Percentiles rank a stretch among this genome's conserved stretches.
Evolutionary conservation across 2,888 invertebrate species (phyloP).

Genomic region (Amphimallon solstitiale): DNA sequence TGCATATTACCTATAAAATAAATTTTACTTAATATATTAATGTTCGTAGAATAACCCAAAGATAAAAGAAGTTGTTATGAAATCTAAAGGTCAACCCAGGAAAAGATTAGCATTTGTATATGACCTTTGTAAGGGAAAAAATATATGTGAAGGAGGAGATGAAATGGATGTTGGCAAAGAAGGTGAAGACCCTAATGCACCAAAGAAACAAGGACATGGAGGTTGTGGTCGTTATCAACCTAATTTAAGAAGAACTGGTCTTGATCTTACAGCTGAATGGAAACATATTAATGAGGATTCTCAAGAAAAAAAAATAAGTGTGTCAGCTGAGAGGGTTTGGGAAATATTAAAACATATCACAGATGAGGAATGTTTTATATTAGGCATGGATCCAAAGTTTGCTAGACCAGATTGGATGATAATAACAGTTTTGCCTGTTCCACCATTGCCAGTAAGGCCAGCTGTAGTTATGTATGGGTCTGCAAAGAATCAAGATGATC

Average conservation of each 20-base stretch:
- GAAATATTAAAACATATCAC: conserved; percentile 96
- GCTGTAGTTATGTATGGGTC: conserved; percentile 99
- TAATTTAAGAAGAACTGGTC: conserved; percentile 85
- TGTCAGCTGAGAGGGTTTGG: conserved; percentile 96
- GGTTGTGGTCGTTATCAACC: conserved; percentile 99
- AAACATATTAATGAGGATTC: conserved; percentile 98
- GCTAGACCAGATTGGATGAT: conserved; percentile 99
- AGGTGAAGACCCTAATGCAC: conserved; percentile 67
- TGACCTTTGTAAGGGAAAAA: conserved; percentile 97
- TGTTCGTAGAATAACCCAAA: conserved; percentile 83
- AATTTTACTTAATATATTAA: not conserved
- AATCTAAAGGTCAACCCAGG: conserved; percentile 95
- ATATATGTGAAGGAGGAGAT: conserved; percentile 98
- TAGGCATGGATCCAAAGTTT: conserved; percentile 97
- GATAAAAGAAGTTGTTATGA: conserved; percentile 93
- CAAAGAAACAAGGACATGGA: conserved; percentile 80
- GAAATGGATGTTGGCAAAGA: conserved; percentile 94
- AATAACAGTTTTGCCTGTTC: conserved; percentile 95
- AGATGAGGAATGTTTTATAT: conserved; percentile 95
- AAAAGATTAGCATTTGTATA: conserved; percentile 95
- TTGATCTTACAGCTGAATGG: conserved; percentile 98
- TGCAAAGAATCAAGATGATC: conserved; percentile 97
- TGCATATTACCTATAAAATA: not conserved
- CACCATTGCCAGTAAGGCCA: conserved; percentile 94
- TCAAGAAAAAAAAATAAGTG: conserved; percentile 92